Conservation (phyloP, 2,113 vertebrate genomes). For the Ia io region DNA sequence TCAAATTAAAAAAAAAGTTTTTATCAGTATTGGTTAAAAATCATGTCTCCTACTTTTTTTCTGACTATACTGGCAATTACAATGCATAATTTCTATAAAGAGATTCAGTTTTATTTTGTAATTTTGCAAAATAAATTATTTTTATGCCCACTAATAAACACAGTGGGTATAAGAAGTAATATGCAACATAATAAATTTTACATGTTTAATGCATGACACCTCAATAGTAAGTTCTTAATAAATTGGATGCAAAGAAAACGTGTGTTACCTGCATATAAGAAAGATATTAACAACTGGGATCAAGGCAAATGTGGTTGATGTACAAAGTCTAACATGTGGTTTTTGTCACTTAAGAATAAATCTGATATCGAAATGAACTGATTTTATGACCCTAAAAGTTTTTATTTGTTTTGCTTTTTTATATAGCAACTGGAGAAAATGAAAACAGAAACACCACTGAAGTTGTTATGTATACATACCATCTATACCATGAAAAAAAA, state of each 20-base stretch:
- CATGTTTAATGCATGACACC: background rate
- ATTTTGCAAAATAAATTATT: constrained; percentile 17
- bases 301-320: background rate
- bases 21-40: background rate
- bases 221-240: background rate
- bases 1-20: background rate
- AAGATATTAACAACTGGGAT: background rate
- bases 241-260: background rate
- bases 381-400: constrained; percentile 35
- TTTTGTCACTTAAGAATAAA: background rate
- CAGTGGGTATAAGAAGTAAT: background rate
- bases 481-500: background rate
- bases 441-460: background rate
- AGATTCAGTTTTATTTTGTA: background rate
- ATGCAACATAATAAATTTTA: background rate
- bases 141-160: background rate
- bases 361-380: background rate
- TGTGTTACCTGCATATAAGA: background rate
- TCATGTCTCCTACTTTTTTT: background rate
- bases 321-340: background rate
- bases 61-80: background rate
- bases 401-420: background rate
- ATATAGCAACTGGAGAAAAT: constrained; percentile 30
- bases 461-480: background rate
- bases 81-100: background rate